A percentile compares a stretch with the other conserved stretches of the same genome.
Evolutionary conservation across 2,797 vertebrate genomes (phyloP).

Genomic region (Natrix natrix): DNA sequence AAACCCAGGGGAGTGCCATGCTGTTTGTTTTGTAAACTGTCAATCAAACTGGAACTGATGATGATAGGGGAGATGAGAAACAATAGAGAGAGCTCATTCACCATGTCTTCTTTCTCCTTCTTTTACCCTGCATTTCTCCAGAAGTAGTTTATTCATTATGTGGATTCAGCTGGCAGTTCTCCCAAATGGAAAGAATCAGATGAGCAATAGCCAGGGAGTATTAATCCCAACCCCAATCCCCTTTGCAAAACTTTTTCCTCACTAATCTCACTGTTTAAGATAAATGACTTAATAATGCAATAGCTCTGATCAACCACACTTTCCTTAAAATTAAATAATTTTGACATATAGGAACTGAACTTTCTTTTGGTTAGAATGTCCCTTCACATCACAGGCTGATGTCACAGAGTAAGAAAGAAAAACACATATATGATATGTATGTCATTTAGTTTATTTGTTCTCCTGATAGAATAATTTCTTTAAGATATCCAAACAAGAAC

Average conservation of each 20-base stretch:
- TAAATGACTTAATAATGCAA: neutral
- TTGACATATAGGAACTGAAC: neutral
- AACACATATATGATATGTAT: neutral
- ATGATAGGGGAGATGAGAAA: no score
- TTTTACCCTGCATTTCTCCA: neutral
- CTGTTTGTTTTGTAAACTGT: no score
- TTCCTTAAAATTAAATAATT: neutral
- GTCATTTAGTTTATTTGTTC: neutral
- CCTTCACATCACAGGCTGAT: neutral
- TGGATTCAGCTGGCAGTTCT: constrained; percentile 6
- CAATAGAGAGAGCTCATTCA: no score
- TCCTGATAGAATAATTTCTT: neutral
- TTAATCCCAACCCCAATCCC: neutral
- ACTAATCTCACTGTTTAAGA: neutral
- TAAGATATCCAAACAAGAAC: neutral
- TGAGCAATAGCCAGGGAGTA: constrained; percentile 9
- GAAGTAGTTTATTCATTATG: constrained; percentile 14
- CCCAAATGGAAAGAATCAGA: neutral
- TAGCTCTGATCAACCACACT: neutral
- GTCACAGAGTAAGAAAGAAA: neutral
- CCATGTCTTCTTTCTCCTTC: neutral
- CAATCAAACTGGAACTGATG: no score
- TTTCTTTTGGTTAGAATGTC: neutral
- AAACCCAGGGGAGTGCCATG: no score
- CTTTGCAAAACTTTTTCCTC: neutral